These are phyloP conservation scores for Papilio elwesi DNA, from an alignment of 2,888 invertebrate genomes.

Conservation along the genomic window DNA sequence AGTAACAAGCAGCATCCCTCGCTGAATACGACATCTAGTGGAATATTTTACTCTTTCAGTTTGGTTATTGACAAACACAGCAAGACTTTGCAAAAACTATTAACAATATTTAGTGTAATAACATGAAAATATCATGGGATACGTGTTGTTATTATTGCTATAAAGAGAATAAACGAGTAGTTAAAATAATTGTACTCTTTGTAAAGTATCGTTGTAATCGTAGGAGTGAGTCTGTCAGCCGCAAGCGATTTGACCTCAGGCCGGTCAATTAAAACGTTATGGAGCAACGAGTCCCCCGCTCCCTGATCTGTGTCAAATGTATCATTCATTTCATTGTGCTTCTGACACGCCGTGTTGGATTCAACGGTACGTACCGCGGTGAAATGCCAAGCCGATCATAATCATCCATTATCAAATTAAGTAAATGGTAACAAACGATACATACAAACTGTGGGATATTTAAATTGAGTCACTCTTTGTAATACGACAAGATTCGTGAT, in stretches of 20 bases:
- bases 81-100: no score
- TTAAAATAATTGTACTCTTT: constrained; percentile 8
- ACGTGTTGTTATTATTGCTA: not conserved
- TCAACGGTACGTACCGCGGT: not conserved
- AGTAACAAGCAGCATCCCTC: not conserved
- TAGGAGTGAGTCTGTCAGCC: constrained; percentile 52
- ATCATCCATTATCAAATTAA: constrained; percentile 3
- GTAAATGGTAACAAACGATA: not conserved
- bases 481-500: no score
- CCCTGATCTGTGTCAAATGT: constrained; percentile 50
- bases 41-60: no score
- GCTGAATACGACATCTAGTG: no score
- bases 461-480: not conserved
- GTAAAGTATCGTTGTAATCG: constrained; percentile 21
- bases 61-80: no score
- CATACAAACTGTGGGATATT: not conserved
- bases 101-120: no score
- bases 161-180: not conserved
- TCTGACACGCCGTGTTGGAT: constrained; percentile 17
- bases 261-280: constrained; percentile 79
- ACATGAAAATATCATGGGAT: not conserved
- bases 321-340: constrained; percentile 35
- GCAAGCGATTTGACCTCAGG: constrained; percentile 83
- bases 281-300: constrained; percentile 54
- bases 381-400: not conserved